These are phyloP conservation scores for Rhea pennata DNA, from an alignment of 2,113 vertebrate species.

Conservation along the genomic window DNA sequence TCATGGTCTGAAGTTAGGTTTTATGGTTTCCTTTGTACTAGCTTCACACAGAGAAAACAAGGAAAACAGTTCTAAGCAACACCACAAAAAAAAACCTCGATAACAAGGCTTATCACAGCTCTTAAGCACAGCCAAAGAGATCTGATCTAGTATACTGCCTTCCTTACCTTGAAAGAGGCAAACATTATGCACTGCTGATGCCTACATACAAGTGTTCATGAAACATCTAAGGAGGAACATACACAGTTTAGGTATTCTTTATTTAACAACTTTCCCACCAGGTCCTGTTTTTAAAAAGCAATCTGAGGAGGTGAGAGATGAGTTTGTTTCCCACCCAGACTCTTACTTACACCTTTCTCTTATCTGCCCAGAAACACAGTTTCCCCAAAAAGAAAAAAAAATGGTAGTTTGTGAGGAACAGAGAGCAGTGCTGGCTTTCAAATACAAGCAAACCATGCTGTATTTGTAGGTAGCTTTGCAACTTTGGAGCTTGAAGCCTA, in stretches of 20 bases:
- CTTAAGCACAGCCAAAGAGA: neutral
- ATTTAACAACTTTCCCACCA: neutral
- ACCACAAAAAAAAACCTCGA: neutral
- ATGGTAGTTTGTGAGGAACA: neutral
- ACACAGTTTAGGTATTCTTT: neutral
- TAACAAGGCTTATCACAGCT: neutral
- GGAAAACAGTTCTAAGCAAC: neutral
- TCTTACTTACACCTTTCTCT: neutral
- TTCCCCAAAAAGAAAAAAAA: neutral
- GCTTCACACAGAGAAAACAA: neutral
- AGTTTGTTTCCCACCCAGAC: neutral
- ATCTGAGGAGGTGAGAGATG: neutral
- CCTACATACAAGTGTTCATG: neutral
- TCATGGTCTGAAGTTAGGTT: neutral
- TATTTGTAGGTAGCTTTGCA: neutral
- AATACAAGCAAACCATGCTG: neutral
- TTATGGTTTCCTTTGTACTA: fast-evolving
- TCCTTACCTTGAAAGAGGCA: neutral
- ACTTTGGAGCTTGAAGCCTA: neutral
- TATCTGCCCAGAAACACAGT: neutral
- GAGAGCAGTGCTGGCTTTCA: neutral
- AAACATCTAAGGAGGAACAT: neutral
- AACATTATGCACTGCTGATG: neutral
- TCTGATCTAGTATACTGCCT: neutral
- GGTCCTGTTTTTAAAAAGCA: neutral